Conservation (phyloP, 2,888 invertebrate species). For the Anaspis maculata region DNA sequence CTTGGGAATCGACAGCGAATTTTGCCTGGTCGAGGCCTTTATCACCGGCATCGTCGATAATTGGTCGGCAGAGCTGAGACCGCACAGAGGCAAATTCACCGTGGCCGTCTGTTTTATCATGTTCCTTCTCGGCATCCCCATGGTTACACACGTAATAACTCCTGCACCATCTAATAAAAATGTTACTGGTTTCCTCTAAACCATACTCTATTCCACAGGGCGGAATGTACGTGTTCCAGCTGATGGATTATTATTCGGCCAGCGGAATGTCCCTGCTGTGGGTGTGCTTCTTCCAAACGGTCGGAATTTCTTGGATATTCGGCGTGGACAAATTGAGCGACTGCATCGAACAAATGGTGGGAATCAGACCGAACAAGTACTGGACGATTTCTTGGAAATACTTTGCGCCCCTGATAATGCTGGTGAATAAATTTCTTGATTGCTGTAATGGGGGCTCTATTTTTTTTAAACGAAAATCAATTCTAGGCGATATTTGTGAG, state of each 20-base stretch:
- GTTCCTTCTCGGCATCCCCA: constrained; percentile 77
- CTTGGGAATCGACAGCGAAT: constrained; percentile 67
- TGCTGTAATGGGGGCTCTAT: neutral
- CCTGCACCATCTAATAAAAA: neutral
- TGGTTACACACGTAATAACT: constrained; percentile 65
- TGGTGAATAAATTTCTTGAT: constrained; percentile 36
- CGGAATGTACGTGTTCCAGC: constrained; percentile 84
- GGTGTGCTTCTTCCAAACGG: constrained; percentile 55
- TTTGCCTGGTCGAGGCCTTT: constrained; percentile 58
- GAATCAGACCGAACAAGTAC: constrained; percentile 45
- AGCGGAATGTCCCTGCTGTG: constrained; percentile 52
- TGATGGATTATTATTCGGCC: constrained; percentile 68
- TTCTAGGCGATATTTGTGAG: constrained; percentile 40
- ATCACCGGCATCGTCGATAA: constrained; percentile 52
- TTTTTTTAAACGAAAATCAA: neutral
- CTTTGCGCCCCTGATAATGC: constrained; percentile 51
- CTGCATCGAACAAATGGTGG: constrained; percentile 58
- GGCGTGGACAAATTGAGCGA: constrained; percentile 50
- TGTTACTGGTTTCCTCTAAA: constrained; percentile 20
- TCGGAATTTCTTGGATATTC: constrained; percentile 53
- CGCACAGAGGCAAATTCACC: constrained; percentile 58
- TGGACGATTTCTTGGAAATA: constrained; percentile 54
- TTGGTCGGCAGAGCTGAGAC: constrained; percentile 48
- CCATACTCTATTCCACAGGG: no score
- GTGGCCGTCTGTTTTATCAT: constrained; percentile 69